Conservation (phyloP, 2,113 vertebrate species). For the Sapayoa aenigma region DNA sequence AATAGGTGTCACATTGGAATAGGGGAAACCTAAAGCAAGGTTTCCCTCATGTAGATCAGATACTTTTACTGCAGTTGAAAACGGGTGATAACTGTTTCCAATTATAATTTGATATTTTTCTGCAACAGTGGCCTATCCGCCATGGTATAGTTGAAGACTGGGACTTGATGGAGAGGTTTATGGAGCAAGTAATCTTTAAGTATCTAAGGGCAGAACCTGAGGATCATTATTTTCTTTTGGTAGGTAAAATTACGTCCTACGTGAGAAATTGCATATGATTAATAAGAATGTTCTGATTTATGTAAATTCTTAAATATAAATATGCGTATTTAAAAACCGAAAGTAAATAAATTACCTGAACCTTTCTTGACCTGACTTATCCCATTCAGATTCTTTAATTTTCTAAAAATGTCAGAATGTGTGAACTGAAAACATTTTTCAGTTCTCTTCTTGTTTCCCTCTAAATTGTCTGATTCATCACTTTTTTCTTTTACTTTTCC, state of each 20-base stretch:
- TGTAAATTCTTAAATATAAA: neutral
- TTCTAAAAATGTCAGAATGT: neutral
- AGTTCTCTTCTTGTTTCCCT: neutral
- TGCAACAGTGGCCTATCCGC: slow-evolving; percentile 92
- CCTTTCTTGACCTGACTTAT: neutral
- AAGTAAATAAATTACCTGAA: neutral
- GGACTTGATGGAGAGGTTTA: slow-evolving; percentile 99
- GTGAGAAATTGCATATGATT: neutral
- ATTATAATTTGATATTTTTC: neutral
- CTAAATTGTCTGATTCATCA: neutral
- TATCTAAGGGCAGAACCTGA: slow-evolving; percentile 97
- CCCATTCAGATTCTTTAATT: neutral
- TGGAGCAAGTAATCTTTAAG: slow-evolving; percentile 99
- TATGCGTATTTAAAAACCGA: neutral
- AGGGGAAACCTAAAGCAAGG: neutral
- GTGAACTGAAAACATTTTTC: neutral
- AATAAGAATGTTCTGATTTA: neutral
- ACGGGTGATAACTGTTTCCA: neutral
- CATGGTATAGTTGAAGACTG: slow-evolving; percentile 99
- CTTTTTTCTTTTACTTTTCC: neutral
- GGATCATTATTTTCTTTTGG: slow-evolving; percentile 98
- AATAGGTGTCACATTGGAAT: rapidly evolving
- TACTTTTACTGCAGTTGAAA: neutral
- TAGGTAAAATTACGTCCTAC: slow-evolving; percentile 65
- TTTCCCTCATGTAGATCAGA: neutral